Percentiles rank a stretch among this genome's conserved stretches.
These are phyloP conservation scores for Anorthoa munda DNA, from an alignment of 2,888 invertebrate species.

Conservation along the genomic window DNA sequence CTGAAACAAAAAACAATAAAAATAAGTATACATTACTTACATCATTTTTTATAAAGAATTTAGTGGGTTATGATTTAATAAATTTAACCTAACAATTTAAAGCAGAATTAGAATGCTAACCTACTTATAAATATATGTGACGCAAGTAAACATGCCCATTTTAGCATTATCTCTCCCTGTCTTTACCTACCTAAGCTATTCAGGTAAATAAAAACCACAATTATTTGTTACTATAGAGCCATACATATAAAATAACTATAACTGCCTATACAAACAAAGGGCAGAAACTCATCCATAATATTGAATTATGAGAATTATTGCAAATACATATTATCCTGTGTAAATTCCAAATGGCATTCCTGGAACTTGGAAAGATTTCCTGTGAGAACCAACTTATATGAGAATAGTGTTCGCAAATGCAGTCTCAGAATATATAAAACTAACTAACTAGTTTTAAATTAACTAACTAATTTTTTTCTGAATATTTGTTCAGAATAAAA, in stretches of 20 bases:
- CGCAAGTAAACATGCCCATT: not conserved
- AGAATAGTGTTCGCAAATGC: slow-evolving; percentile 9
- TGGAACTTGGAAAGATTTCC: slow-evolving; percentile 41
- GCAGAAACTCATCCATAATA: not conserved
- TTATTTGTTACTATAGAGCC: slow-evolving; percentile 14
- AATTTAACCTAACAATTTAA: not conserved
- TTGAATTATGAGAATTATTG: slow-evolving; percentile 32
- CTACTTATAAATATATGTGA: slow-evolving; percentile 7
- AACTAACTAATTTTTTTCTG: too few relatives aligned
- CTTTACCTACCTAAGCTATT: not conserved
- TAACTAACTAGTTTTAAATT: too few relatives aligned
- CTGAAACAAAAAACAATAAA: slow-evolving; percentile 60
- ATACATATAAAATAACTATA: not conserved
- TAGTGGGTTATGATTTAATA: not conserved
- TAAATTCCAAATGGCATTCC: slow-evolving; percentile 54
- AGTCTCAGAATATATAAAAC: slow-evolving; percentile 9
- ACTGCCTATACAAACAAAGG: not conserved
- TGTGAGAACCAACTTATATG: slow-evolving; percentile 30
- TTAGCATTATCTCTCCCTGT: not conserved
- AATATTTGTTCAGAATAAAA: too few relatives aligned
- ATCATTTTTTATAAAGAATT: not conserved
- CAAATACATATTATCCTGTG: slow-evolving; percentile 45
- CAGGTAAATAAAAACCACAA: slow-evolving; percentile 47
- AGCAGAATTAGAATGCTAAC: not conserved
- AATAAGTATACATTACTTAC: not conserved